phyloP scores from a whole-genome alignment of 2,113 vertebrate species.

The Pseudorasbora parva region DNA sequence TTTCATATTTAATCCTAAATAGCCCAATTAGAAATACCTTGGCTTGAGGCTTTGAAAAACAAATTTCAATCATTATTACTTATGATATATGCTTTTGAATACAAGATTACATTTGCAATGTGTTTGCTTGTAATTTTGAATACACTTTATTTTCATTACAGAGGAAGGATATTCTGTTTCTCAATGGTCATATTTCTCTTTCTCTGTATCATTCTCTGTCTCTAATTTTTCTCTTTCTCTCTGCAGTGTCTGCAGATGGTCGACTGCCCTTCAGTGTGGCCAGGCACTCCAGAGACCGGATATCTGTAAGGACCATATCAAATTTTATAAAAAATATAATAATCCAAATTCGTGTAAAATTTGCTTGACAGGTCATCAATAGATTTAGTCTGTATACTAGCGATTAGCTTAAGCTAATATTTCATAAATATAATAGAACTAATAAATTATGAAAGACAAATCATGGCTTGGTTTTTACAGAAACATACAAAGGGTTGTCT shows the following conservation, averaged over 20 bases:
- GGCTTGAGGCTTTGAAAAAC: neutral
- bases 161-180: neutral
- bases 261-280: constrained; percentile 87
- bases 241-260: constrained; percentile 81
- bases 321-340: neutral
- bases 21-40: neutral
- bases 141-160: neutral
- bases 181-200: constrained; percentile 46
- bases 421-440: neutral
- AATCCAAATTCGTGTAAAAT: neutral
- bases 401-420: neutral
- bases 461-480: neutral
- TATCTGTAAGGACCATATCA: constrained; percentile 81
- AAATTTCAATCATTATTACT: no score
- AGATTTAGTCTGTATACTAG: neutral
- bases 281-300: constrained; percentile 90
- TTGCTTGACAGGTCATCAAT: neutral
- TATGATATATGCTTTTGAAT: no score
- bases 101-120: neutral
- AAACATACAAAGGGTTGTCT: neutral
- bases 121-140: constrained; percentile 9
- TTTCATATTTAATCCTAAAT: constrained; percentile 34
- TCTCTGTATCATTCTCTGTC: constrained; percentile 64
- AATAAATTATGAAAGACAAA: neutral
- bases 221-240: constrained; percentile 60